Conservation (phyloP, 30 jellyfish, hydroid and myxozoan species). For the Nemopilema nomurai region DNA sequence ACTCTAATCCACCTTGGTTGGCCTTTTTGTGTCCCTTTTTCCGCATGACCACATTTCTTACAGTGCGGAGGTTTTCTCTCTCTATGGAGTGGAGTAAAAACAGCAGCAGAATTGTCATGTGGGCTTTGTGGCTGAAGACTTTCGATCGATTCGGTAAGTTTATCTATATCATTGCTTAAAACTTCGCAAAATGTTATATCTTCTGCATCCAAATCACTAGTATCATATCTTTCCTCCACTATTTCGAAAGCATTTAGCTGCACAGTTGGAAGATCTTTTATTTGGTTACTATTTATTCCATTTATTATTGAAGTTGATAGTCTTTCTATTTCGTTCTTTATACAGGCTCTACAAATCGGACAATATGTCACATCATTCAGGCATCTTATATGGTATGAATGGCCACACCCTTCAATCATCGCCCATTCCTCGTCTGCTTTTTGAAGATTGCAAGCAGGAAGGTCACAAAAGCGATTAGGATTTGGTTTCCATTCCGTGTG, state of each 20-base stretch:
- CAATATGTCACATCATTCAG: background rate
- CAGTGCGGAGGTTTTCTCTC: conserved; percentile 13
- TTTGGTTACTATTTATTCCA: background rate
- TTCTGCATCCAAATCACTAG: background rate
- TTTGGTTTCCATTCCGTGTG: conserved; percentile 20
- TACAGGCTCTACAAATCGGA: conserved; percentile 1
- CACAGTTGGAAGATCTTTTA: background rate
- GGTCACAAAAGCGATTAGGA: background rate
- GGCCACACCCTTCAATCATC: conserved; percentile 14
- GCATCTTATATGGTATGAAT: conserved; percentile 1
- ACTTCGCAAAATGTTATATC: background rate
- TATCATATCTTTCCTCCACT: background rate
- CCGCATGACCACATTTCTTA: background rate
- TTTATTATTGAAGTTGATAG: background rate
- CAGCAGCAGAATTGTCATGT: background rate
- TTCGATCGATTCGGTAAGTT: background rate
- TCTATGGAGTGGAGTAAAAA: background rate
- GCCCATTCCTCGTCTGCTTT: background rate
- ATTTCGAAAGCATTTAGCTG: background rate
- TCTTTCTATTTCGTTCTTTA: conserved; percentile 1
- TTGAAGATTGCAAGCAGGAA: background rate
- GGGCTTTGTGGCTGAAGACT: background rate
- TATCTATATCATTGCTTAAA: background rate
- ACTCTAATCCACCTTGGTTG: background rate
- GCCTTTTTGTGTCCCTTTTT: conserved; percentile 6